Conservation (phyloP, 2,113 vertebrate species). For the Mustela lutreola region DNA sequence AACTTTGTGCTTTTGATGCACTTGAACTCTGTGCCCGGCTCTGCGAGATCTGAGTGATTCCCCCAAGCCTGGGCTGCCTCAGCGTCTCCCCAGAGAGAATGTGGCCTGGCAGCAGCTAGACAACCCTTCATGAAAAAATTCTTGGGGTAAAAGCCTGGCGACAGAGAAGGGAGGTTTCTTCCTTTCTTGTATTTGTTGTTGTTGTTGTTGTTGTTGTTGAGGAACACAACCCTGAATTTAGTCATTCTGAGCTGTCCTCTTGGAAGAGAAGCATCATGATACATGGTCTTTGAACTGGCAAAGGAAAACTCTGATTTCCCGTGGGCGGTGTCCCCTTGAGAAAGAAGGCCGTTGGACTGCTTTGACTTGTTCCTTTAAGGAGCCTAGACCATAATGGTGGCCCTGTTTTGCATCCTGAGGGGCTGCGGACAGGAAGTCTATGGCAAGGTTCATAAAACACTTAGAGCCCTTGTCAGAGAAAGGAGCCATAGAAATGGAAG, state of each 20-base stretch:
- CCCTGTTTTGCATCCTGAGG: conserved; percentile 64
- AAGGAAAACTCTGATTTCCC: conserved; percentile 35
- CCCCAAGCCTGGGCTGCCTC: neutral
- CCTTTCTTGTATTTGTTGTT: neutral
- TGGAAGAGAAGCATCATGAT: neutral
- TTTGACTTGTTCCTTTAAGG: conserved; percentile 59
- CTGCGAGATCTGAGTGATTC: neutral
- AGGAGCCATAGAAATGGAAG: conserved; percentile 62
- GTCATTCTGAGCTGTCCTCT: neutral
- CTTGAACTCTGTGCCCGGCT: neutral
- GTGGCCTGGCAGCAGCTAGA: neutral
- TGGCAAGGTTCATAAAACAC: conserved; percentile 73
- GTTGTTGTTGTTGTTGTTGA: neutral
- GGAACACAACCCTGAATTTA: conserved; percentile 4
- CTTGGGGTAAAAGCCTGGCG: neutral
- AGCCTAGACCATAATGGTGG: conserved; percentile 58
- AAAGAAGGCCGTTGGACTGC: neutral
- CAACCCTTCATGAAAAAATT: neutral
- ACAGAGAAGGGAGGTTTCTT: neutral
- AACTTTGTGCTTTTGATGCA: neutral
- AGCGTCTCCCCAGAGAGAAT: neutral
- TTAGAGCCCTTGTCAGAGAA: conserved; percentile 59
- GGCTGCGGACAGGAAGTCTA: conserved; percentile 66
- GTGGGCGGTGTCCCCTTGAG: neutral
- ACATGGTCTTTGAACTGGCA: conserved; percentile 24